Conservation (phyloP, 1,140 invertebrate species). For the Trichoplusia ni region DNA sequence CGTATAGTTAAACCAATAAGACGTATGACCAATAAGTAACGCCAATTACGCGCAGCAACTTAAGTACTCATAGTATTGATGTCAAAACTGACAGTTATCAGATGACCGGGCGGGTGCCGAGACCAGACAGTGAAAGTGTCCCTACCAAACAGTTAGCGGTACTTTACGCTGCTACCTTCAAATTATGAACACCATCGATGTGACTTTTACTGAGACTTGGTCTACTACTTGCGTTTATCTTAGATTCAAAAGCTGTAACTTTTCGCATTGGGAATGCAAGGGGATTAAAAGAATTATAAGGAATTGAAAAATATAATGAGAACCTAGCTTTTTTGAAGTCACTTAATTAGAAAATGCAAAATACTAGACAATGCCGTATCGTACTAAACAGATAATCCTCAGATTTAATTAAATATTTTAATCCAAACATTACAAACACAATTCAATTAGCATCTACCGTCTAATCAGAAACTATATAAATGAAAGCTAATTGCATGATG, state of each 20-base stretch:
- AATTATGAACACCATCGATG: background rate
- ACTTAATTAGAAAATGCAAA: no score
- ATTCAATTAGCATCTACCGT: background rate
- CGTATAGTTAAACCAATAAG: conserved; percentile 1
- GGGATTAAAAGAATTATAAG: no score
- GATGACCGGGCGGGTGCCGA: conserved; percentile 34
- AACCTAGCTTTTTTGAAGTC: no score
- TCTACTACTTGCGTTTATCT: background rate
- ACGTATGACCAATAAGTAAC: background rate
- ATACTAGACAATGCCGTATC: no score
- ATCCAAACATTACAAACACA: background rate
- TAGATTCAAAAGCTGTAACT: no score
- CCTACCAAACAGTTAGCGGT: conserved; percentile 51
- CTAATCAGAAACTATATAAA: background rate
- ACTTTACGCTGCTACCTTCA: conserved; percentile 32
- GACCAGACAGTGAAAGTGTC: conserved; percentile 65
- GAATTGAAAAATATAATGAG: no score
- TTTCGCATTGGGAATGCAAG: no score
- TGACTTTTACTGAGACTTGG: background rate
- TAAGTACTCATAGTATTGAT: conserved; percentile 11
- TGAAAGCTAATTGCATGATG: conserved; percentile 2
- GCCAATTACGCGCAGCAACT: background rate
- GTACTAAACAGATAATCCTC: no score
- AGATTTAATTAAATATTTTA: no score
- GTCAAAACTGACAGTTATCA: conserved; percentile 33